phyloP scores from a whole-genome alignment of 2,797 vertebrate genomes.

The Astyanax mexicanus region DNA sequence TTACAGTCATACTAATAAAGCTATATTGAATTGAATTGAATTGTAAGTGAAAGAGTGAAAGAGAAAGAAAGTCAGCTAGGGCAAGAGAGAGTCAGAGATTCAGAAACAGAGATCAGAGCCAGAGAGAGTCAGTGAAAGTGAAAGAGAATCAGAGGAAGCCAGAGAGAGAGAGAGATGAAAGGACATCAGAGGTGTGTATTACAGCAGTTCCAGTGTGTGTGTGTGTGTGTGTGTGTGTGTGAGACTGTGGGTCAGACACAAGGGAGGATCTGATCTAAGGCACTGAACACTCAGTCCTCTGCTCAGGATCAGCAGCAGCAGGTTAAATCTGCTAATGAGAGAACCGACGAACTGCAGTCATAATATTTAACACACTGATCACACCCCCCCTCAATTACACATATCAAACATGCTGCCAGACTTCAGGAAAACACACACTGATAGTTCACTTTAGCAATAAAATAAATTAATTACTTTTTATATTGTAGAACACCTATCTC shows the following conservation, averaged over 20 bases:
- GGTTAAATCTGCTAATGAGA: neutral
- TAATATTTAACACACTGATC: neutral
- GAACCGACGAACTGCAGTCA: neutral
- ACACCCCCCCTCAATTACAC: too few species aligned
- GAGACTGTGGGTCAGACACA: neutral
- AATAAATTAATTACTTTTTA: too few species aligned
- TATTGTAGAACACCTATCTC: too few species aligned
- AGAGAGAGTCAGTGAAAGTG: neutral
- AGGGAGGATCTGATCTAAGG: neutral
- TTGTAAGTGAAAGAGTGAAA: too few species aligned
- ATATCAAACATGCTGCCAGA: neutral
- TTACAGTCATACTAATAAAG: too few species aligned
- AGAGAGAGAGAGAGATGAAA: neutral
- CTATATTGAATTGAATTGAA: too few species aligned
- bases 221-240: neutral
- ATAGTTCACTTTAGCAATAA: neutral
- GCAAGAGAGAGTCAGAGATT: too few species aligned
- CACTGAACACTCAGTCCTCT: neutral
- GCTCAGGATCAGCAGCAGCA: neutral
- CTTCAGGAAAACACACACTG: neutral
- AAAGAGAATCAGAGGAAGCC: neutral
- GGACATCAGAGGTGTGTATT: neutral
- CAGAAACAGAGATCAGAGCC: too few species aligned
- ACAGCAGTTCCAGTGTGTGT: neutral
- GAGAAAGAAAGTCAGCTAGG: too few species aligned